Base-by-base conservation (phyloP, 2,113 vertebrate genomes). In the Barnardius zonarius region DNA sequence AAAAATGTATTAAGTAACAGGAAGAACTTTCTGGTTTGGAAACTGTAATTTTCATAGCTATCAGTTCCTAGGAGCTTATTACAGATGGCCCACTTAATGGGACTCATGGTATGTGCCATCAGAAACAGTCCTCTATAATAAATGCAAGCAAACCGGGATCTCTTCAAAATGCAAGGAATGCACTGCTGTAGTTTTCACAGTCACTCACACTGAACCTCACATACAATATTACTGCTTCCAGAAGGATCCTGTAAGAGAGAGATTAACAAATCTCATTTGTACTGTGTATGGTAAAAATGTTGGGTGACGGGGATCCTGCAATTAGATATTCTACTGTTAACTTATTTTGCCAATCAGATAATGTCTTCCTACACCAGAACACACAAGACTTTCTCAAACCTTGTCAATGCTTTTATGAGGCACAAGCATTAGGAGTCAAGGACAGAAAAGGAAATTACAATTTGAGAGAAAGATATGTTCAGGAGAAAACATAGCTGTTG, bases 1-100 rank as follows among this genome's bases (percentile, higher is more conserved):
- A 73, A 41, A 92, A 91, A 23, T 61, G 11, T 84, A 72, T 86
- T 92, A 79, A 82, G 62, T 89, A 94, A 96, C 83, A 92, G 69
- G 28, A 90, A 80, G 85, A 80, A 51, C 44, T 94, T 88, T 94
- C 77, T 94, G 81, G 13, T 92, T 92, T 94, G 77, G 83, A 93
- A 96, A 84, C 76, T 15, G 25, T 44, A 94, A 72, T 88, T 93
- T 93, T 95, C 55, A 49, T 61, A 81, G 44, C 52, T 84, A 76
- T 90, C 52, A 35, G 31, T 66, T 96, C 49, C 69, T 73, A 66
- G 76, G 62, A 89, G 80, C 68, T 94, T 90, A 83, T 78, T 76
- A 88, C 39, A 80, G 46, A 78, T 43, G 72, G 44, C 49, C 44
- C 9, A 39, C 55, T 88, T 37, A 59, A 1, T 41, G 44, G 63